These are phyloP conservation scores for Paramormyrops hopkinsi DNA, from an alignment of 2,797 vertebrate species.

Conservation along the genomic window DNA sequence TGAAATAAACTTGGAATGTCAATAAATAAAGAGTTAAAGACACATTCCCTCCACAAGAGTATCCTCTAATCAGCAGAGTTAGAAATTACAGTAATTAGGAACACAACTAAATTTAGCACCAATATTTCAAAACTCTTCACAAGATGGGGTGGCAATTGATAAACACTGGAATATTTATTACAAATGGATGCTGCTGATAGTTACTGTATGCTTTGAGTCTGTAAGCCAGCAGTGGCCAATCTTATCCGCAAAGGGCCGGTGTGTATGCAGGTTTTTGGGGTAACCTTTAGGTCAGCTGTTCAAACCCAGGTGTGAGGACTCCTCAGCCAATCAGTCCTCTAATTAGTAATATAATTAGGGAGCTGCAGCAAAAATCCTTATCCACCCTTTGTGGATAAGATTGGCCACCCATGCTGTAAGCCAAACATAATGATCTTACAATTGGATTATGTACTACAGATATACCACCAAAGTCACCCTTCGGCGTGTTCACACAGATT, in stretches of 20 bases:
- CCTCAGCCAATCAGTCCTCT: too few species aligned
- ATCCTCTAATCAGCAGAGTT: neutral
- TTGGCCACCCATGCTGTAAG: neutral
- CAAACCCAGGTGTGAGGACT: too few species aligned
- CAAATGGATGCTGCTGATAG: neutral
- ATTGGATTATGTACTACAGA: neutral
- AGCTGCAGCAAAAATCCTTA: too few species aligned
- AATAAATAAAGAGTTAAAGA: neutral
- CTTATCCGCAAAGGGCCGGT: too few species aligned
- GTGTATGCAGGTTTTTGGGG: too few species aligned
- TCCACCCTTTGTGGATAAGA: too few species aligned
- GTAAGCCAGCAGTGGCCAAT: neutral
- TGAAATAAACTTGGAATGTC: constrained; percentile 1
- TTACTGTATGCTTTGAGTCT: neutral
- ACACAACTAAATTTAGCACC: neutral
- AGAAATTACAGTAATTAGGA: neutral
- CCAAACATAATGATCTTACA: neutral
- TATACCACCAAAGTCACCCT: neutral
- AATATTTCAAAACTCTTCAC: neutral
- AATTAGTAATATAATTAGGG: too few species aligned
- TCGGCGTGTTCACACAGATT: neutral
- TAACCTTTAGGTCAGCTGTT: too few species aligned
- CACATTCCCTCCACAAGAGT: neutral
- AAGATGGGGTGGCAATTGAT: neutral
- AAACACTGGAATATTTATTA: neutral